Base-by-base conservation (phyloP, 2,888 invertebrate genomes). In the Drosophila nigricruria region DNA sequence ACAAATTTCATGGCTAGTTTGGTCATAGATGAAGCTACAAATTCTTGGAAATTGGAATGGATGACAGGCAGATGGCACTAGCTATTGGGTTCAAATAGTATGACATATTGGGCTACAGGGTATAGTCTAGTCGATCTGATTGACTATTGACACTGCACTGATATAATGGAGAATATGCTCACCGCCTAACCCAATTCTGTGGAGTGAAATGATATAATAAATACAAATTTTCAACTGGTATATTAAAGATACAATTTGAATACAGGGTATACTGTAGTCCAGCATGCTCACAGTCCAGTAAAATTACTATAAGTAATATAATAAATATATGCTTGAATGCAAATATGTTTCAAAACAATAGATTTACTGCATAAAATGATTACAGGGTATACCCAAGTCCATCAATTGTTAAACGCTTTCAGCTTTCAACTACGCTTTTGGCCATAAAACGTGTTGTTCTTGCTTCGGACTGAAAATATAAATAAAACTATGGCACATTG, bases 401-500 rank as follows among this genome's bases (percentile, higher is more conserved):
- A 40, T 14, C 54, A 25, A 6, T 4, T 30, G 12, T 1, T 14
- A 14, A 18, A 32, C 42, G n/a, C 25, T 27, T 14, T 16, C 10
- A 16, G n/a, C 61, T 5, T 5, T 5, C 23, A 18, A n/a, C n/a
- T 20, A 8, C 18, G 18, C 43, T 36, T 27, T 32, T 25, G 45
- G 25, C 25, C 12, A 45, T 16, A 8, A 45, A 45, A 9, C 5
- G 25, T 16, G 1, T 47, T 34, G 54, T 61, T 61, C 40, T 61
- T 25, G 14, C 3, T 12, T 18, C 34, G 20, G 12, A 10, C 25
- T 6, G 4, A 10, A 12, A 18, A 18, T 30, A 49, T 5, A 18
- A 5, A 30, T 27, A 12, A 43, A 58, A 54, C 20, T n/a, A 18
- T 18, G 30, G 20, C 67, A 57, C 49, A 34, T 42, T 62, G 38